Conservation (phyloP, 2,888 invertebrate genomes). For the Tetragonula carbonaria region DNA sequence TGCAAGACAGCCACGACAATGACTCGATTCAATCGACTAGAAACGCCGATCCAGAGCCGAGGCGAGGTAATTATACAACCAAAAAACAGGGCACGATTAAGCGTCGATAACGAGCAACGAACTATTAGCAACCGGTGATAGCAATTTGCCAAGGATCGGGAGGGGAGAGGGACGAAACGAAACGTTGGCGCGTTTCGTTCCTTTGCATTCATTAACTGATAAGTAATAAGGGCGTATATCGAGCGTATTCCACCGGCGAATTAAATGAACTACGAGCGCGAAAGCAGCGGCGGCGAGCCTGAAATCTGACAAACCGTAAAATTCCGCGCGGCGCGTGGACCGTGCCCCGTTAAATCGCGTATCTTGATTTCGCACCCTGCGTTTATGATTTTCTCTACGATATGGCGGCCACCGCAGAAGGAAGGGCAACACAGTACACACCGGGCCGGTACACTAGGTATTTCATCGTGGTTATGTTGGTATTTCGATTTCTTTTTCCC, state of each 20-base stretch:
- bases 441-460: conserved; percentile 14
- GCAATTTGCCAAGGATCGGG: conserved; percentile 26
- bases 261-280: conserved; percentile 33
- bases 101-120: conserved; percentile 17
- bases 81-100: conserved; percentile 5
- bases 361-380: conserved; percentile 62
- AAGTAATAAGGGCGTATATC: conserved; percentile 38
- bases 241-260: conserved; percentile 12
- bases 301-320: conserved; percentile 54
- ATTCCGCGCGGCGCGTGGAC: conserved; percentile 43
- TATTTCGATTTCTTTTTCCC: too few species aligned
- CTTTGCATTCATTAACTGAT: conserved; percentile 38
- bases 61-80: conserved; percentile 20
- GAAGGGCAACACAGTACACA: conserved; percentile 44
- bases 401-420: conserved; percentile 6
- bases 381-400: conserved; percentile 63
- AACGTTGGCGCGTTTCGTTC: background rate
- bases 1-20: background rate
- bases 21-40: conserved; percentile 5
- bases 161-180: background rate
- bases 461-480: background rate
- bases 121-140: conserved; percentile 26
- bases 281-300: conserved; percentile 3
- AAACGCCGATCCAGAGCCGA: background rate
- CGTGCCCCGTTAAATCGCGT: conserved; percentile 1